Evolutionary conservation across 2,113 vertebrate genomes (phyloP).

Genomic region (Aphelocoma coerulescens): DNA sequence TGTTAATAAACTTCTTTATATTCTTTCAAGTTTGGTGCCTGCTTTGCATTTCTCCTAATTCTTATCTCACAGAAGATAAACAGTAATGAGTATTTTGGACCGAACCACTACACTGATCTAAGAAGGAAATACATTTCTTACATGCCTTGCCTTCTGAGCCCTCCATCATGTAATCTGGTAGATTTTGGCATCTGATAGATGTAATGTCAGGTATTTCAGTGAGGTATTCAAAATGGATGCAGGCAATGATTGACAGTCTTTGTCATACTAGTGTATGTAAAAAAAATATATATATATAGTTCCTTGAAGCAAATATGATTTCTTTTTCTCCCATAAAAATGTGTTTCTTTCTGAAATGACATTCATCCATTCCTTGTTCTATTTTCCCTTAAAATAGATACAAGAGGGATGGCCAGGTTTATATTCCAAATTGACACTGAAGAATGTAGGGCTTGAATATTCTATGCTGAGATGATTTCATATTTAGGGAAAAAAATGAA

Average conservation of each 20-base stretch:
- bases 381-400: not conserved
- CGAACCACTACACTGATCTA: not conserved
- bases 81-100: too few relatives aligned
- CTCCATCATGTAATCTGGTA: not conserved
- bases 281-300: not conserved
- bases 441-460: not conserved
- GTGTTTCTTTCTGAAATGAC: not conserved
- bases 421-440: not conserved
- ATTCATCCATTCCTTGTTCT: not conserved
- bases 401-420: not conserved
- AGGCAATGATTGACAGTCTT: not conserved
- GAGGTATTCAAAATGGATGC: not conserved
- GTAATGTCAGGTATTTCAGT: not conserved
- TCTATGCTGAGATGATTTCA: not conserved
- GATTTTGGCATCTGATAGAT: not conserved
- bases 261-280: not conserved
- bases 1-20: too few relatives aligned
- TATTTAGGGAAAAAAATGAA: not conserved
- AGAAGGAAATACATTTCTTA: not conserved
- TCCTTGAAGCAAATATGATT: not conserved
- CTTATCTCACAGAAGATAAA: too few relatives aligned
- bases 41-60: too few relatives aligned
- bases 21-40: too few relatives aligned
- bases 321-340: not conserved
- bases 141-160: not conserved